These are phyloP conservation scores for Sycon ciliatum DNA, from an alignment of 37 sponge, comb jelly and placozoan genomes.

Conservation along the genomic window DNA sequence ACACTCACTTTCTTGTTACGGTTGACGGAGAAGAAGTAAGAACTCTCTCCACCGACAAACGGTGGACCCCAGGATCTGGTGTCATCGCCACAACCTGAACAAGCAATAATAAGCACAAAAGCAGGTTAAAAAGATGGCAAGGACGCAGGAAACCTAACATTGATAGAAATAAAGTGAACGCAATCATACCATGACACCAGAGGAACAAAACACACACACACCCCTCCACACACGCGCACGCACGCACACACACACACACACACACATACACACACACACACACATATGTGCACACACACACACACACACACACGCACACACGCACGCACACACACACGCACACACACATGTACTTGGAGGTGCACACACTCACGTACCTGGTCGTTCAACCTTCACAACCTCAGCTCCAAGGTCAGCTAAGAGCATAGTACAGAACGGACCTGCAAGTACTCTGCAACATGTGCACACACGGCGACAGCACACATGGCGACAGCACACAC, in stretches of 20 bases:
- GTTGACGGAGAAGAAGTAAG: conserved; percentile 70
- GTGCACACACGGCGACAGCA: too few species aligned
- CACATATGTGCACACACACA: conserved; percentile 2
- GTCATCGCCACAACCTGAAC: conserved; percentile 61
- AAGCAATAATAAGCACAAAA: too few species aligned
- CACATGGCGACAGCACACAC: too few species aligned
- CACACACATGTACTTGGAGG: too few species aligned
- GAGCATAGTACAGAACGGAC: conserved; percentile 64
- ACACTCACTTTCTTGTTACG: conserved; percentile 57
- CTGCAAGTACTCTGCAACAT: conserved; percentile 64
- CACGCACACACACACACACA: background rate
- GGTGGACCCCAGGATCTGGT: conserved; percentile 71
- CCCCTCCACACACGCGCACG: background rate
- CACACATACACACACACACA: conserved; percentile 14
- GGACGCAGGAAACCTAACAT: too few species aligned
- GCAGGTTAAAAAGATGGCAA: too few species aligned
- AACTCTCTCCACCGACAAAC: conserved; percentile 42
- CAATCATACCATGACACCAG: too few species aligned
- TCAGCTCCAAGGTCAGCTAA: conserved; percentile 72
- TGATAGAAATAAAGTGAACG: too few species aligned
- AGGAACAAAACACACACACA: background rate
- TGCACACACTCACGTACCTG: conserved; percentile 27
- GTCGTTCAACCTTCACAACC: conserved; percentile 64
- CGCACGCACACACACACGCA: conserved; percentile 8
- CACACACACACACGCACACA: conserved; percentile 18